Percentiles rank a stretch among this genome's conserved stretches.
These are phyloP conservation scores for Notodonta ziczac DNA, from an alignment of 2,888 invertebrate genomes.

Conservation along the genomic window DNA sequence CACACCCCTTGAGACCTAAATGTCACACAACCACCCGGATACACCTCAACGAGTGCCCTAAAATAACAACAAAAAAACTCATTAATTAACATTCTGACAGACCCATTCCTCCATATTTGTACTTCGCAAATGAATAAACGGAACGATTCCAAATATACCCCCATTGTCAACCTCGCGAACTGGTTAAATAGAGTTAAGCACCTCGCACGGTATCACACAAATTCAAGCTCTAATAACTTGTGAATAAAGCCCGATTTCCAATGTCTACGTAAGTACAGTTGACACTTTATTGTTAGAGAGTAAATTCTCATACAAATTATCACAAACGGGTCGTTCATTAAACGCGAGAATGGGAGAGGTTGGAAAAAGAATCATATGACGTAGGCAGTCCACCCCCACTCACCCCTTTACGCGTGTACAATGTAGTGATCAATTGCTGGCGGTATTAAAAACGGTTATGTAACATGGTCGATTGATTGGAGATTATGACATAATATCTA, in stretches of 20 bases:
- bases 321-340: constrained; percentile 36
- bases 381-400: constrained; percentile 5
- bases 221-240: not conserved
- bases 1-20: not conserved
- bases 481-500: too few relatives aligned
- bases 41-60: not conserved
- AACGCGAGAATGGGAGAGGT: constrained; percentile 20
- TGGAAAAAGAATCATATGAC: constrained; percentile 26
- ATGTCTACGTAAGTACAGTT: not conserved
- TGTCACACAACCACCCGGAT: not conserved
- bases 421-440: constrained; percentile 6
- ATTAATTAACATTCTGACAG: constrained; percentile 40
- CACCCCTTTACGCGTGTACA: constrained; percentile 6
- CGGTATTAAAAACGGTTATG: not conserved
- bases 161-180: constrained; percentile 1
- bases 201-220: not conserved
- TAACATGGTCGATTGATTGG: too few relatives aligned
- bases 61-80: constrained; percentile 25
- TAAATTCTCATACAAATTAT: constrained; percentile 33
- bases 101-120: constrained; percentile 19
- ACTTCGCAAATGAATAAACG: constrained; percentile 6
- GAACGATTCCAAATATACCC: constrained; percentile 4
- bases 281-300: not conserved
- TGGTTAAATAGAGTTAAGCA: not conserved
- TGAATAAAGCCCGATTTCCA: not conserved